Conservation (phyloP, 2,888 invertebrate genomes). For the Tridacna crocea region DNA sequence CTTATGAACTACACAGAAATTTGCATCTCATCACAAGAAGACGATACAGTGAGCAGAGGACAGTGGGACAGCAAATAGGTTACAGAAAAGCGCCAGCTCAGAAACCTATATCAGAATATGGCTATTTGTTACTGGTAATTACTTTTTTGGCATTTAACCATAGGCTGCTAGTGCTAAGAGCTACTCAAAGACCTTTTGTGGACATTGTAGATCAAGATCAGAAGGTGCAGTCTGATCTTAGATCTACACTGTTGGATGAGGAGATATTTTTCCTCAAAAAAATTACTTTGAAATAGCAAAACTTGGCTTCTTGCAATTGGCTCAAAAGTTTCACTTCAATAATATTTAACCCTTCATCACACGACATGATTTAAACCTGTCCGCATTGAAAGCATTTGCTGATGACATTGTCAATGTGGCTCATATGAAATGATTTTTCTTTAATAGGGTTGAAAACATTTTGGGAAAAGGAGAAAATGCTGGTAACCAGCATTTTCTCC, state of each 20-base stretch:
- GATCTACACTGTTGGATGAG: not conserved
- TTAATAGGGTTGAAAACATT: too few relatives aligned
- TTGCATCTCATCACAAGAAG: not conserved
- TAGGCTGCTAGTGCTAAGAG: not conserved
- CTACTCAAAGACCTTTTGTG: not conserved
- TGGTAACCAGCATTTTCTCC: too few relatives aligned
- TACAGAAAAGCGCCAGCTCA: not conserved
- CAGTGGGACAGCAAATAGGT: not conserved
- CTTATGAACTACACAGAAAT: too few relatives aligned
- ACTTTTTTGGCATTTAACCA: too few relatives aligned
- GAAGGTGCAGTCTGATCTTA: not conserved
- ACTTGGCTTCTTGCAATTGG: not conserved
- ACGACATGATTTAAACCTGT: too few relatives aligned
- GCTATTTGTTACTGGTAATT: conserved; percentile 15
- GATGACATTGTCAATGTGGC: too few relatives aligned
- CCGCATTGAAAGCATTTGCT: too few relatives aligned
- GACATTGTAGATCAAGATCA: not conserved
- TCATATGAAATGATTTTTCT: too few relatives aligned
- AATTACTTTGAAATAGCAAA: not conserved
- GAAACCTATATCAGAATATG: not conserved
- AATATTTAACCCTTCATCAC: too few relatives aligned
- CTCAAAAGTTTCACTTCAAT: too few relatives aligned
- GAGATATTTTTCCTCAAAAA: not conserved
- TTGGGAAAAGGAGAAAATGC: too few relatives aligned
- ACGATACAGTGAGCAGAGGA: conserved; percentile 3